These are phyloP conservation scores for Morpho helenor DNA, from an alignment of 2,888 invertebrate species.

Conservation along the genomic window DNA sequence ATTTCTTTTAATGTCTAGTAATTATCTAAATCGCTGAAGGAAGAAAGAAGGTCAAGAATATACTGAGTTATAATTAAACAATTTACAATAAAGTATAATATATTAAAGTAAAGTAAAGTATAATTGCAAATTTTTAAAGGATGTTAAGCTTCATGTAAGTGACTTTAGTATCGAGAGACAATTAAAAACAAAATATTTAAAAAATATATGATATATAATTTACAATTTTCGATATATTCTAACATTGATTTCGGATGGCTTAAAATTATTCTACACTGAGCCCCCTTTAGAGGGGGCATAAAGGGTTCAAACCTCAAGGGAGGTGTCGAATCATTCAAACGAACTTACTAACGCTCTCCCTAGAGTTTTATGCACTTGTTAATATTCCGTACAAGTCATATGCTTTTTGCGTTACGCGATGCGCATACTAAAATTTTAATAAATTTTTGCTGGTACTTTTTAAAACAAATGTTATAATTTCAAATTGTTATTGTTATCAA, in stretches of 20 bases:
- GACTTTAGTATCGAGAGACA: too few species aligned
- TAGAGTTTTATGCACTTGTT: slow-evolving; percentile 57
- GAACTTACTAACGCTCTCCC: slow-evolving; percentile 68
- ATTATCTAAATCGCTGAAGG: too few species aligned
- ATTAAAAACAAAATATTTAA: background rate
- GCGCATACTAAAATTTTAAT: background rate
- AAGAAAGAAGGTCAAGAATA: too few species aligned
- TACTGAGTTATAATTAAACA: too few species aligned
- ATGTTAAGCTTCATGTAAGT: too few species aligned
- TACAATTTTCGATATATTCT: background rate
- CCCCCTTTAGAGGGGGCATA: slow-evolving; percentile 41
- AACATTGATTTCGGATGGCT: slow-evolving; percentile 7
- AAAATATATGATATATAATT: background rate
- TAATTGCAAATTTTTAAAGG: too few species aligned
- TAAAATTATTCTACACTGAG: slow-evolving; percentile 46
- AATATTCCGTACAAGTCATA: slow-evolving; percentile 36
- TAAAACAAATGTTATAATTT: too few species aligned
- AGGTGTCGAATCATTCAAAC: slow-evolving; percentile 72
- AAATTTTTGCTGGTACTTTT: too few species aligned
- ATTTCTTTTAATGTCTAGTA: too few species aligned
- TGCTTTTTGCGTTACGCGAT: slow-evolving; percentile 13
- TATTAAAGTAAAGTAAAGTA: too few species aligned
- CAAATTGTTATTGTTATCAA: too few species aligned
- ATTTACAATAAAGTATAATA: too few species aligned
- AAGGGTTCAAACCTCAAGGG: slow-evolving; percentile 67